Conservation (phyloP, 2,113 vertebrate genomes). For the Bufo gargarizans region DNA sequence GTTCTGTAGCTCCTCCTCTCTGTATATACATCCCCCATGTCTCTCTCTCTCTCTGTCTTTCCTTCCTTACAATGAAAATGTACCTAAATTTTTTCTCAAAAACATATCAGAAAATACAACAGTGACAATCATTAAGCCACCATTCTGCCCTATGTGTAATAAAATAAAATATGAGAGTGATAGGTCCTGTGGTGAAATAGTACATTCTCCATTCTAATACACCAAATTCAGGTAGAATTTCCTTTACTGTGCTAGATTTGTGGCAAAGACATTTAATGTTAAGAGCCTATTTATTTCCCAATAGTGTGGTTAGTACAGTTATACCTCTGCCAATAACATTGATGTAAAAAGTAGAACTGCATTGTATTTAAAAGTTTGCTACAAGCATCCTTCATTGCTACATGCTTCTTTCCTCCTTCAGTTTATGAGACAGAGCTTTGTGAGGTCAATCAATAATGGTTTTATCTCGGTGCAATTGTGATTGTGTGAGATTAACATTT, state of each 20-base stretch:
- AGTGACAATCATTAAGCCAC: too few species aligned
- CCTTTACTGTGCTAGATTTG: background rate
- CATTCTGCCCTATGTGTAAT: too few species aligned
- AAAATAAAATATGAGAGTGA: too few species aligned
- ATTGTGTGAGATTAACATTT: slow-evolving; percentile 46
- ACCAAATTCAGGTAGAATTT: background rate
- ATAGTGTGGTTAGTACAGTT: background rate
- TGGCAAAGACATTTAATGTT: background rate
- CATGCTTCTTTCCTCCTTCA: slow-evolving; percentile 26
- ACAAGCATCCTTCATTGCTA: slow-evolving; percentile 2
- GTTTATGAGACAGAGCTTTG: slow-evolving; percentile 40
- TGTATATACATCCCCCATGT: too few species aligned
- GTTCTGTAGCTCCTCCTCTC: too few species aligned
- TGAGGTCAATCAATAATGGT: slow-evolving; percentile 44
- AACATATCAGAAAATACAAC: too few species aligned
- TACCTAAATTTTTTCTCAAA: too few species aligned
- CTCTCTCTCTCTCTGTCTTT: too few species aligned
- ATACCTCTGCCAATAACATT: slow-evolving; percentile 21
- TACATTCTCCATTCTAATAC: too few species aligned
- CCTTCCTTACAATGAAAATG: too few species aligned
- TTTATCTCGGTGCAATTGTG: slow-evolving; percentile 44
- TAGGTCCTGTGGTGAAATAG: background rate
- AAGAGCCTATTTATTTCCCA: background rate
- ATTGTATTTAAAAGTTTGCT: slow-evolving; percentile 23
- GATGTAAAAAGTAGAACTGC: background rate